A percentile compares a stretch with the other conserved stretches of the same genome.
Conservation (phyloP, 2,797 vertebrate genomes). For the Tiaroga cobitis region DNA sequence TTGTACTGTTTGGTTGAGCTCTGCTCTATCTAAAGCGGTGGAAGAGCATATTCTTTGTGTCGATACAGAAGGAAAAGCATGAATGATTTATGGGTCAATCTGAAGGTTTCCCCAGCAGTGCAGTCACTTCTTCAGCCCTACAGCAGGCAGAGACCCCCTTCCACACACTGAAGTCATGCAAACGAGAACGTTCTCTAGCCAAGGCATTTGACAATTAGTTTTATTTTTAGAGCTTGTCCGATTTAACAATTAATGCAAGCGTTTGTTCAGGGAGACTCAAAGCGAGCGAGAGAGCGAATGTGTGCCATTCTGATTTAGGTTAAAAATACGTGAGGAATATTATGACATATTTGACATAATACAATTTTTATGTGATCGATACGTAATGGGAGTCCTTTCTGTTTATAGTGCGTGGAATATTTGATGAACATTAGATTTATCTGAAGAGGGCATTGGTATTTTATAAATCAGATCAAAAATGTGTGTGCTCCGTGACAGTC, state of each 20-base stretch:
- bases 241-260: slow-evolving; percentile 52
- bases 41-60: slow-evolving; percentile 54
- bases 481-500: not conserved
- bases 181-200: slow-evolving; percentile 48
- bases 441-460: slow-evolving; percentile 25
- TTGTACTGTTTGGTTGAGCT: slow-evolving; percentile 20
- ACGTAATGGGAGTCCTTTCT: not conserved
- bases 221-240: slow-evolving; percentile 38
- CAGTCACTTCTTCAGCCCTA: slow-evolving; percentile 39
- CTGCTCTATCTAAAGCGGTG: slow-evolving; percentile 36
- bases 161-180: slow-evolving; percentile 54
- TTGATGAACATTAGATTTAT: slow-evolving; percentile 22
- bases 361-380: not conserved
- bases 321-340: slow-evolving; percentile 25
- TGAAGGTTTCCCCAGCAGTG: slow-evolving; percentile 54
- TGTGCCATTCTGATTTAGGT: not conserved
- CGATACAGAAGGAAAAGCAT: slow-evolving; percentile 54
- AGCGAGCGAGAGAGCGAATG: not conserved
- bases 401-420: not conserved
- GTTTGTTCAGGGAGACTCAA: slow-evolving; percentile 8
- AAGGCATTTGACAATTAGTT: slow-evolving; percentile 46
- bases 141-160: slow-evolving; percentile 40
- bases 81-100: slow-evolving; percentile 64
- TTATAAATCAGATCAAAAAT: not conserved
- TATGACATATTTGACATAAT: not conserved